Evolutionary conservation across 2,888 invertebrate species (phyloP).

Genomic region (Drosophila macrospina): DNA sequence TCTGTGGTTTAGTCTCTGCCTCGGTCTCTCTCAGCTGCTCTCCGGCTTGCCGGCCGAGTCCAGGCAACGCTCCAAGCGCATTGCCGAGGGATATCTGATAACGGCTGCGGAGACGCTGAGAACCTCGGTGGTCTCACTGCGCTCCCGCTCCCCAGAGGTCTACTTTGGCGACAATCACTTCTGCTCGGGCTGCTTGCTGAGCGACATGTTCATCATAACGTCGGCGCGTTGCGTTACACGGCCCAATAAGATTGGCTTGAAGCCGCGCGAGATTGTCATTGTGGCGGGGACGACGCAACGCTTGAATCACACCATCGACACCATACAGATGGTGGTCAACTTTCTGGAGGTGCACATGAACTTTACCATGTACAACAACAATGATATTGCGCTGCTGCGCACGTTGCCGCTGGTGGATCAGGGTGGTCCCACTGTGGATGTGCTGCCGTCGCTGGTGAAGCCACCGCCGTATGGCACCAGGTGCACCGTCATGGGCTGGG

Average conservation of each 20-base stretch:
- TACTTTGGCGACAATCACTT: conserved; percentile 71
- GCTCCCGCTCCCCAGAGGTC: conserved; percentile 45
- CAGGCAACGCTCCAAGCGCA: conserved; percentile 19
- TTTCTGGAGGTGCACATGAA: conserved; percentile 43
- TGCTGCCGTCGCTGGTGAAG: neutral
- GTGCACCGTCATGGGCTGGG: conserved; percentile 65
- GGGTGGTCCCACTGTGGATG: neutral
- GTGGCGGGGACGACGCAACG: conserved; percentile 55
- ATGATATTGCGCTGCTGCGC: conserved; percentile 62
- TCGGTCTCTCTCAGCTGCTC: neutral
- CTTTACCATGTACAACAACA: conserved; percentile 39
- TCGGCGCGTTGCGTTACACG: conserved; percentile 62
- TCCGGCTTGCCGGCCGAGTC: neutral
- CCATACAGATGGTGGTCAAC: conserved; percentile 24
- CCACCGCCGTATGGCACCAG: conserved; percentile 26
- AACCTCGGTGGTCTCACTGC: conserved; percentile 58
- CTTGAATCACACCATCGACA: conserved; percentile 2
- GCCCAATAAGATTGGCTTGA: conserved; percentile 30
- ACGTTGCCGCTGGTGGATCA: neutral
- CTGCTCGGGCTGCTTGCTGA: conserved; percentile 60
- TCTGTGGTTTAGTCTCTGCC: neutral
- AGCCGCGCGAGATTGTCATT: conserved; percentile 44
- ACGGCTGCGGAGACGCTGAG: neutral
- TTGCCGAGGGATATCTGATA: neutral
- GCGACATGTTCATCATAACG: conserved; percentile 49